Conservation (phyloP, 1,140 invertebrate species). For the Brachionus paranguensis region DNA sequence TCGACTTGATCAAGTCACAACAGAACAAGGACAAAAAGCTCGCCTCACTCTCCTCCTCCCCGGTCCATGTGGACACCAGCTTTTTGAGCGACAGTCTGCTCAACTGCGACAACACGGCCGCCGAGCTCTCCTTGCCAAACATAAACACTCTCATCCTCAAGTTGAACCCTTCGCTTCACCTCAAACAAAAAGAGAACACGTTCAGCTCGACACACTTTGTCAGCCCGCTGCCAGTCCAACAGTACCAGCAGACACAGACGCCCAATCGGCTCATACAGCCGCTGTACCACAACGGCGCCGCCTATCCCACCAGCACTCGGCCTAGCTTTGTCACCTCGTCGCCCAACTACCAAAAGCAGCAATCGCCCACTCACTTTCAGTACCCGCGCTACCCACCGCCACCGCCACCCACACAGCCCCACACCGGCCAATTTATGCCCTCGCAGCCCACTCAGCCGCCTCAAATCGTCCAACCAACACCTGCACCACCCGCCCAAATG, state of each 20-base stretch:
- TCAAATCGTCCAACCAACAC: background rate
- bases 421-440: background rate
- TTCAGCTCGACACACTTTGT: background rate
- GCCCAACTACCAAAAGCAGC: background rate
- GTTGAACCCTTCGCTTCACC: background rate
- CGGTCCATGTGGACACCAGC: background rate
- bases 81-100: background rate
- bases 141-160: background rate
- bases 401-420: background rate
- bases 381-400: background rate
- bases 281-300: background rate
- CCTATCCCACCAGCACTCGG: background rate
- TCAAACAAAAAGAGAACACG: background rate
- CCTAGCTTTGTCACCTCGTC: background rate
- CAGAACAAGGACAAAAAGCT: background rate
- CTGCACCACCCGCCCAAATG: background rate
- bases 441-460: too few species aligned
- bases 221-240: background rate
- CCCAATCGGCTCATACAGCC: constrained; percentile 1
- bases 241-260: background rate
- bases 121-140: background rate
- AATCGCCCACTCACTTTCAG: background rate
- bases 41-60: background rate
- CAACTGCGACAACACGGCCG: background rate
- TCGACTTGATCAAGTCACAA: background rate